Base-by-base conservation (phyloP, 2,888 invertebrate genomes). In the Perithous albicinctus region DNA sequence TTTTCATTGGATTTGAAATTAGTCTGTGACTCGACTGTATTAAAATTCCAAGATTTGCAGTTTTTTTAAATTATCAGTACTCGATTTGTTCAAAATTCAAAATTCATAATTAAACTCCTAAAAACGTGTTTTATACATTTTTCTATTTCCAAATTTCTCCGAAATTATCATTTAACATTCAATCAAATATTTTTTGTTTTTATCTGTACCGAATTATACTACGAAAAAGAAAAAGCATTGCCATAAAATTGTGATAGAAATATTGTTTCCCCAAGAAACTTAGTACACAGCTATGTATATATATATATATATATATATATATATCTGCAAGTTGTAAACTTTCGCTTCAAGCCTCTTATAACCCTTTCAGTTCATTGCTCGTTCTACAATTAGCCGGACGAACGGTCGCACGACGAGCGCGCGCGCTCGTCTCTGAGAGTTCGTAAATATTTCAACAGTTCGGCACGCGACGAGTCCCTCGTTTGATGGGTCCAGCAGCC, bases 341-440 rank as follows among this genome's bases (percentile, higher is more conserved):
- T 75, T 63, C 63, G 54, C 48, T 61, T 51, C 51, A 32, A 23
- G 61, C 75, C 70, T 4, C 32, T 6, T 15, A 43, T 70, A 79
- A 79, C 63, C 74, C 79, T 79, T 72, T 51, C 48, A 72, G 56
- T 80, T 76, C 63, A 69, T 69, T 46, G 63, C 69, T 75, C 79
- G 79, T 79, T 75, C 51, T 43, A 75, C 54, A 75, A 79, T 75
- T 69, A 64, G 20, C 54, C 51, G 54, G 7, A 69, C 35, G 74
- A 32, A 59, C 7, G 41, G 32, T 29, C 41, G 74, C 20, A 20
- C 20, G 35, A 46, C 18, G 32, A 46, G 46, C 38, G 56, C 48
- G 59, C 32, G 59, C 56, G 56, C 0, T 18, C 18, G 46, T 20
- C n/a, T 23, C 23, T 35, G 35, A 35, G 38, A 38, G 61, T 77